These are phyloP conservation scores for Cacatua alba DNA, from an alignment of 2,113 vertebrate genomes.

Conservation along the genomic window DNA sequence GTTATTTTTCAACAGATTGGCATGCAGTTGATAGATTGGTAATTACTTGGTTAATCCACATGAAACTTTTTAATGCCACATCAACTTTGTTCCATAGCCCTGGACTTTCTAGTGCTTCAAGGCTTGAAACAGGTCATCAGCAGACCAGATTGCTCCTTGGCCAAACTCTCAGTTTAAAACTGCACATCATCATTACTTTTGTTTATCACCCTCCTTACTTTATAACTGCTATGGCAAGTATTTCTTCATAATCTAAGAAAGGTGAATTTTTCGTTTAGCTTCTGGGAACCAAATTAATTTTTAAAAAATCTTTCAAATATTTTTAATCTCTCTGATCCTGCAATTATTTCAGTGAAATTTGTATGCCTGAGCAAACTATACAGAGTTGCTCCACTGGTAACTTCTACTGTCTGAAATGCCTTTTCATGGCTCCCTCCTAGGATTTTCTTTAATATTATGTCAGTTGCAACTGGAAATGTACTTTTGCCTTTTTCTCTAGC, in stretches of 20 bases:
- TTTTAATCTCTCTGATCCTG: neutral
- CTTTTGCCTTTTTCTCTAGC: neutral
- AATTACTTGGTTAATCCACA: neutral
- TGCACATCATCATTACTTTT: neutral
- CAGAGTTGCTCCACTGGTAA: neutral
- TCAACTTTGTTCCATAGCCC: neutral
- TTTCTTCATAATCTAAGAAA: neutral
- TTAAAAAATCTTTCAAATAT: neutral
- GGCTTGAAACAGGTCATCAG: neutral
- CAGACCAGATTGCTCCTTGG: neutral
- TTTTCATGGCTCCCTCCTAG: neutral
- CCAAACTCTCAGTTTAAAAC: neutral
- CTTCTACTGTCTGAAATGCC: neutral
- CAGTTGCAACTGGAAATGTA: neutral
- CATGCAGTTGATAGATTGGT: neutral
- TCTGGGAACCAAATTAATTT: neutral
- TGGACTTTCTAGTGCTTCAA: neutral
- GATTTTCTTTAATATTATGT: neutral
- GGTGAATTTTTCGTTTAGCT: neutral
- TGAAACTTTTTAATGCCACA: neutral
- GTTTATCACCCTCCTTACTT: neutral
- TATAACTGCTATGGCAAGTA: neutral
- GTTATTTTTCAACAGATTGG: neutral
- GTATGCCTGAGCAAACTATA: neutral
- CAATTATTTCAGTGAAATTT: neutral